Conservation (phyloP, 2,113 vertebrate genomes). For the Cromileptes altivelis region DNA sequence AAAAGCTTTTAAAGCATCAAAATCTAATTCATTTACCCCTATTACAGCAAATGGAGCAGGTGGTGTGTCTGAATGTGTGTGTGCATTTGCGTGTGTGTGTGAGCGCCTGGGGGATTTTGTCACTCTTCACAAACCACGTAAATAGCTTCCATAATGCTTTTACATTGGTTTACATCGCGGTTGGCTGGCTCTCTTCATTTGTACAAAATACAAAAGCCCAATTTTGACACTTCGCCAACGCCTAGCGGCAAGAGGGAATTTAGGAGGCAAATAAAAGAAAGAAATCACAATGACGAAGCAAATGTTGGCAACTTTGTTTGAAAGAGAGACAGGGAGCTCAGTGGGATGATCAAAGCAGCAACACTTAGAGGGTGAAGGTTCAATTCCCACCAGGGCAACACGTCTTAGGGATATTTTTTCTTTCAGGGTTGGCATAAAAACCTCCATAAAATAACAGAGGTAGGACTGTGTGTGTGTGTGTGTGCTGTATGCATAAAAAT, state of each 20-base stretch:
- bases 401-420: too few species aligned
- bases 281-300: background rate
- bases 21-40: conserved; percentile 65
- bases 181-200: conserved; percentile 50
- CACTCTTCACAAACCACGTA: conserved; percentile 39
- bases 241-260: background rate
- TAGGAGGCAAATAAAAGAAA: background rate
- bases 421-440: background rate
- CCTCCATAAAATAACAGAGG: background rate
- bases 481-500: background rate
- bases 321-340: background rate
- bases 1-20: conserved; percentile 75
- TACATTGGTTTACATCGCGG: conserved; percentile 47
- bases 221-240: conserved; percentile 36
- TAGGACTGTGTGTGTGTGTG: background rate
- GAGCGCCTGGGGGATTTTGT: conserved; percentile 29
- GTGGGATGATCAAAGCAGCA: background rate
- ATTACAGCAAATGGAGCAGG: conserved; percentile 63
- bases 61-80: conserved; percentile 23
- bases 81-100: conserved; percentile 16
- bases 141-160: conserved; percentile 52
- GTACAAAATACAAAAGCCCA: conserved; percentile 30
- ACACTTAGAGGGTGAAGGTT: background rate
- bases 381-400: background rate
- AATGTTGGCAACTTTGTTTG: conserved; percentile 1